These are phyloP conservation scores for Coecobrya sp. DNA, from an alignment of 2,888 invertebrate genomes.

Conservation along the genomic window DNA sequence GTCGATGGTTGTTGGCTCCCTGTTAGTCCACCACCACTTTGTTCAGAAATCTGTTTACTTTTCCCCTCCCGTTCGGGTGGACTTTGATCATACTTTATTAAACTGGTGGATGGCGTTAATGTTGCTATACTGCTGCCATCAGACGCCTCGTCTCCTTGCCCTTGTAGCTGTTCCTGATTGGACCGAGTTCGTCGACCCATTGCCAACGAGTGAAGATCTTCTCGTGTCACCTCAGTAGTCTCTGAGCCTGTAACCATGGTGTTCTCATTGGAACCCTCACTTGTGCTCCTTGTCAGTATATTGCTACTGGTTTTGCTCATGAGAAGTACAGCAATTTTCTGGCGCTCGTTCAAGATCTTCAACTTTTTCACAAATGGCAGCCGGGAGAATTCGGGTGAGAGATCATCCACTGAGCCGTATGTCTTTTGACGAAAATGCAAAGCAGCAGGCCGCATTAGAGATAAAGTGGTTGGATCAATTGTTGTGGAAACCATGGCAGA, in stretches of 20 bases:
- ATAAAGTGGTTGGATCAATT: neutral
- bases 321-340: conserved; percentile 93
- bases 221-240: conserved; percentile 42
- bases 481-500: conserved; percentile 63
- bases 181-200: conserved; percentile 85
- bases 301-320: conserved; percentile 87
- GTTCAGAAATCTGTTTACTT: neutral
- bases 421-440: conserved; percentile 82
- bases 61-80: conserved; percentile 71
- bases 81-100: conserved; percentile 74
- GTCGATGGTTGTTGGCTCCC: neutral
- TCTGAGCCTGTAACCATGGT: conserved; percentile 72
- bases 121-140: neutral
- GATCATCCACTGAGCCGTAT: conserved; percentile 88
- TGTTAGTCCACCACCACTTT: neutral
- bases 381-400: conserved; percentile 95
- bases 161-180: conserved; percentile 82
- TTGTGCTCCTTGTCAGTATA: conserved; percentile 93
- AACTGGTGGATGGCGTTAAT: conserved; percentile 37
- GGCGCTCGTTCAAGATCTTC: conserved; percentile 95
- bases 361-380: conserved; percentile 96
- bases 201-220: conserved; percentile 82
- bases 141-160: conserved; percentile 41
- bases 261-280: conserved; percentile 90
- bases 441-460: conserved; percentile 72